phyloP scores from a whole-genome alignment of 2,797 vertebrate species.

The Liparis tanakae region DNA sequence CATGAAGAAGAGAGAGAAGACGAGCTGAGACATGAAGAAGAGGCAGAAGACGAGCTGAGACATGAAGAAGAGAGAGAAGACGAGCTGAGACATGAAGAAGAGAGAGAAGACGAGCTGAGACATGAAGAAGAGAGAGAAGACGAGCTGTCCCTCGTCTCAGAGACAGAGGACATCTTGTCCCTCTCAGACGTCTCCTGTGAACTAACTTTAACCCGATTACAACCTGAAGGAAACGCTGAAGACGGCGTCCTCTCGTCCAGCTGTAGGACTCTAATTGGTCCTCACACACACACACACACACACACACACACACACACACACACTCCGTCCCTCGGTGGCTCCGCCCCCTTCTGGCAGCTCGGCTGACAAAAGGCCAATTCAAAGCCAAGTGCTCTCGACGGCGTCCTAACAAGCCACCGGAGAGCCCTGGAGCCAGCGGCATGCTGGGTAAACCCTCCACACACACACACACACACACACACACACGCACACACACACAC shows the following conservation, averaged over 20 bases:
- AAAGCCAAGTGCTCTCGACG: slow-evolving; percentile 97
- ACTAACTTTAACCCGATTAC: neutral
- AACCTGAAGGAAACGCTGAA: neutral
- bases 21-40: no score
- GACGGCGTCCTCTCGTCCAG: neutral
- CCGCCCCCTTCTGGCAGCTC: slow-evolving; percentile 73
- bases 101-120: no score
- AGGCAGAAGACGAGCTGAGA: no score
- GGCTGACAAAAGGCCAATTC: slow-evolving; percentile 96
- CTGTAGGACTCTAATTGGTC: slow-evolving; percentile 32
- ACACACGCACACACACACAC: slow-evolving; percentile 20
- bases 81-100: no score
- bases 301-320: no score
- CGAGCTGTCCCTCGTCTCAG: no score
- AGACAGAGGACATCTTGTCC: no score
- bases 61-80: no score
- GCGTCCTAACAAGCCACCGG: slow-evolving; percentile 98
- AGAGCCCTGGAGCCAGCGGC: slow-evolving; percentile 91
- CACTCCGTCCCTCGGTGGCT: slow-evolving; percentile 9
- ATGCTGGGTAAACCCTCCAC: slow-evolving; percentile 82
- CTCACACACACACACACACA: slow-evolving; percentile 17
- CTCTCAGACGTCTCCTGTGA: neutral
- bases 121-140: no score
- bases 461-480: slow-evolving; percentile 66
- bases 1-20: no score